Conservation (phyloP, 2,888 invertebrate species). For the Thalpophila matura region DNA sequence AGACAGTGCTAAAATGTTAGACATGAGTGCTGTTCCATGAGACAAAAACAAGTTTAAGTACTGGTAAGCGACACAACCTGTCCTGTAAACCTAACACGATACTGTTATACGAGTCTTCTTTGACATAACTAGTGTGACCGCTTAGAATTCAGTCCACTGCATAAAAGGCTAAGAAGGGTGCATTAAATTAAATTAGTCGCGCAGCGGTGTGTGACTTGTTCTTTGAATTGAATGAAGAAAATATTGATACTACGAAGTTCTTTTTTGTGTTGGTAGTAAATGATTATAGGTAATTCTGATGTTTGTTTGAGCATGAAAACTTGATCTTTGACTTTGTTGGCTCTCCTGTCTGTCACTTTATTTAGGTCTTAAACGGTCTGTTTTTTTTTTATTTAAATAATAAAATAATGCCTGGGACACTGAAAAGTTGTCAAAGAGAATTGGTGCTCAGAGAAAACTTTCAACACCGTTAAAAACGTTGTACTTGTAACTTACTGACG, state of each 20-base stretch:
- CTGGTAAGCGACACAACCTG: conserved; percentile 41
- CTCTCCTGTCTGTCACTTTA: no score
- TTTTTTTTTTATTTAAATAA: no score
- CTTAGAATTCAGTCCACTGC: conserved; percentile 44
- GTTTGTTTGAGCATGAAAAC: no score
- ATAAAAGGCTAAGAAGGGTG: conserved; percentile 48
- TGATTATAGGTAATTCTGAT: background rate
- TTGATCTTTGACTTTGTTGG: no score
- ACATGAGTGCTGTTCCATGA: conserved; percentile 25
- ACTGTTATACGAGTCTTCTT: conserved; percentile 54
- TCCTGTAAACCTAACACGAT: conserved; percentile 58
- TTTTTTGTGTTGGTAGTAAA: background rate
- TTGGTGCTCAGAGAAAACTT: no score
- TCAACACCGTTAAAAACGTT: no score
- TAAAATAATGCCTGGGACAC: no score
- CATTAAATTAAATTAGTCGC: conserved; percentile 43
- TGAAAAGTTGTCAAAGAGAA: no score
- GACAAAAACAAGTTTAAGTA: conserved; percentile 53
- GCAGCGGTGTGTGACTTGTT: conserved; percentile 5
- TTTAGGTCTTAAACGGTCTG: no score
- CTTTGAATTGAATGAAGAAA: conserved; percentile 20
- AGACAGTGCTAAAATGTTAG: conserved; percentile 37
- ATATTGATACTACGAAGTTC: conserved; percentile 3
- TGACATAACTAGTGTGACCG: conserved; percentile 53
- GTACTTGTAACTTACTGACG: no score